Evolutionary conservation across 1,140 invertebrate genomes (phyloP), one percentile per base, ranked within the genome.

Genomic region (Rhyacophila brunnea): DNA sequence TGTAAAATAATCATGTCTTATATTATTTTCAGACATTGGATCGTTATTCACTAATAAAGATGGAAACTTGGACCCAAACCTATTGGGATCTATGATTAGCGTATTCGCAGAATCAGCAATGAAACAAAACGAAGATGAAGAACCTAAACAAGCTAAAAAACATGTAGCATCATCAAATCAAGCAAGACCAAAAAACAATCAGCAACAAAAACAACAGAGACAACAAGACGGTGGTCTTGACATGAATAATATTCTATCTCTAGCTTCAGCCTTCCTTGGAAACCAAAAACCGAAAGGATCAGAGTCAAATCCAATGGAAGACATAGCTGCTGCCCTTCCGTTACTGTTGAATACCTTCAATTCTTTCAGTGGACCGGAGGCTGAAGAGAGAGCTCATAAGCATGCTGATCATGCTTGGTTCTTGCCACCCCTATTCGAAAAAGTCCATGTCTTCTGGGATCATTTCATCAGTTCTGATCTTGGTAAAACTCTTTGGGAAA

Each of bases 391-490:
- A 28, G 82, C 81, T 32, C 81, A 85, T 35, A 82, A 84, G 18
- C 87, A 90, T 60, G 81, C 82, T n/a, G 84, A 81, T n/a, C 87
- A 90, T 53, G 82, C 85, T 0, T 83, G 83, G 72, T 85, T 86
- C 60, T 71, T 91, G 57, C 88, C 89, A 0, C 89, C 89, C 0
- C 80, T 90, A 65, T 65, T 92, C 34, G 89, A 90, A 66, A 87
- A 86, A 50, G 63, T 85, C 1, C 87, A 90, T 67, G 71, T 90
- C 0, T 83, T 88, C 66, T 90, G 88, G 84, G 88, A 91, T 58
- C 83, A 90, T 42, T 91, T 91, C 67, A 85, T 87, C 4, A 86
- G 87, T 68, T 91, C 89, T 0, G 88, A 91, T 62, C 72, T 91
- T 0, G 89, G 88, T 0, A 84, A 84, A 64, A 82, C 84, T 0